A percentile compares a stretch with the other conserved stretches of the same genome.
phyloP scores from a whole-genome alignment of 2,797 vertebrate genomes.

The Echeneis naucrates region DNA sequence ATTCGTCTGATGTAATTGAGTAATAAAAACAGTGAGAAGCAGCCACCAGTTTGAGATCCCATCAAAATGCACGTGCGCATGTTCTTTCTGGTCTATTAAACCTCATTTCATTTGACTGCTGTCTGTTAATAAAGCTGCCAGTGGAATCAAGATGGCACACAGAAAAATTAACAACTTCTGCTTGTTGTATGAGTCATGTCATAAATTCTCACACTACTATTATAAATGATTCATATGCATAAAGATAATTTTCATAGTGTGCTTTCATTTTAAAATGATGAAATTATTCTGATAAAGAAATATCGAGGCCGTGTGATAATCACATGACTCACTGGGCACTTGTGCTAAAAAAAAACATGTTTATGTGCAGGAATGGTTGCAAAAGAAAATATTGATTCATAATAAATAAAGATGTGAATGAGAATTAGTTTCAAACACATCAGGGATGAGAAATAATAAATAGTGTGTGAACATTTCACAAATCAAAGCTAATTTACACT shows the following conservation, averaged over 20 bases:
- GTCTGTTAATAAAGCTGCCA: slow-evolving; percentile 38
- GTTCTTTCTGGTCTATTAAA: slow-evolving; percentile 48
- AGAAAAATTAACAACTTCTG: background rate
- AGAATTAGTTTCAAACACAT: background rate
- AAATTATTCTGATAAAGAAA: background rate
- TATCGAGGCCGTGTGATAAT: background rate
- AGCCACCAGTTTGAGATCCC: slow-evolving; percentile 29
- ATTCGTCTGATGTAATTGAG: slow-evolving; percentile 53
- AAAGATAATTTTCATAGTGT: background rate
- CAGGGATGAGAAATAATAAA: background rate
- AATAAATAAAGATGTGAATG: background rate
- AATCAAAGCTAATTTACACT: background rate
- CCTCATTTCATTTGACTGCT: slow-evolving; percentile 41
- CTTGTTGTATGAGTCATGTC: background rate
- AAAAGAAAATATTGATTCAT: background rate
- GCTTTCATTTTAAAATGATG: background rate
- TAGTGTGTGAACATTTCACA: background rate
- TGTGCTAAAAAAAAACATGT: background rate
- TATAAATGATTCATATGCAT: background rate
- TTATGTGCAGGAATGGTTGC: background rate
- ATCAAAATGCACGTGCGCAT: slow-evolving; percentile 43
- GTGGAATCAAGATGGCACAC: slow-evolving; percentile 17
- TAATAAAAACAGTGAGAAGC: slow-evolving; percentile 52
- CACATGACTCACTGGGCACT: background rate
- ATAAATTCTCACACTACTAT: background rate